phyloP scores from a whole-genome alignment of 2,888 invertebrate genomes.

The Sclerodermus sp. region DNA sequence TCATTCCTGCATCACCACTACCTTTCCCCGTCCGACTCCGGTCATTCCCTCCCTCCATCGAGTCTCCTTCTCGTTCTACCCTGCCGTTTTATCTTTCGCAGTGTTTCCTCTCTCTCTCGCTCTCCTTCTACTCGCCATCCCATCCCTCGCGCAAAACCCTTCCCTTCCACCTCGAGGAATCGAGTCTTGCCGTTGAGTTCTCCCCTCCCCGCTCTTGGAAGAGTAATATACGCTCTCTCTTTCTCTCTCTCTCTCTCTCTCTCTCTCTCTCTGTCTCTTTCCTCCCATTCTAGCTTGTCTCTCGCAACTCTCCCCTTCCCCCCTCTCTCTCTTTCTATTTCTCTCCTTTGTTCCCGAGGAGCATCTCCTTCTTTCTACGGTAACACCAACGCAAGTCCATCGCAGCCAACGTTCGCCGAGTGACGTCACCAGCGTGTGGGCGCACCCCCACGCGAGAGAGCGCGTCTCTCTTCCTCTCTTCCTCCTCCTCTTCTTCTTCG shows the following conservation, averaged over 20 bases:
- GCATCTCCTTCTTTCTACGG: too few species aligned
- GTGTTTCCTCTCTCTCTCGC: slow-evolving; percentile 20
- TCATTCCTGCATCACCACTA: slow-evolving; percentile 4
- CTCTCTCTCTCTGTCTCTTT: slow-evolving; percentile 19
- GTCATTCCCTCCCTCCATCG: not conserved
- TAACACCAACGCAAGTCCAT: slow-evolving; percentile 33
- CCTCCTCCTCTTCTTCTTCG: slow-evolving; percentile 6
- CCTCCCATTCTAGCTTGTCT: slow-evolving; percentile 12
- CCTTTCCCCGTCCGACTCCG: too few species aligned
- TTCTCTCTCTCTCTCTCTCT: slow-evolving; percentile 23
- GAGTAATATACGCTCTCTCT: not conserved
- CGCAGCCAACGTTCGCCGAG: slow-evolving; percentile 48
- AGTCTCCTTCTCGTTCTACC: slow-evolving; percentile 1
- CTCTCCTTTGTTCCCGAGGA: slow-evolving; percentile 16
- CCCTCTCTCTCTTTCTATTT: slow-evolving; percentile 16
- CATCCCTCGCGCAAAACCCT: slow-evolving; percentile 14
- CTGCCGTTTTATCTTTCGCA: not conserved
- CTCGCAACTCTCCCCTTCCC: slow-evolving; percentile 18
- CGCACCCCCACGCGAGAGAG: slow-evolving; percentile 48
- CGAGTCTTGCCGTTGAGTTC: slow-evolving; percentile 8
- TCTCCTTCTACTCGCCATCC: slow-evolving; percentile 17
- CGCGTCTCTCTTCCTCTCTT: slow-evolving; percentile 16
- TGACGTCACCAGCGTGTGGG: slow-evolving; percentile 54
- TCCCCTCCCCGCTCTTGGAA: slow-evolving; percentile 3
- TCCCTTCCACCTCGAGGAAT: not conserved